These are phyloP conservation scores for Caenorhabditis uteleia DNA, from an alignment of 2,888 invertebrate species.

Conservation along the genomic window DNA sequence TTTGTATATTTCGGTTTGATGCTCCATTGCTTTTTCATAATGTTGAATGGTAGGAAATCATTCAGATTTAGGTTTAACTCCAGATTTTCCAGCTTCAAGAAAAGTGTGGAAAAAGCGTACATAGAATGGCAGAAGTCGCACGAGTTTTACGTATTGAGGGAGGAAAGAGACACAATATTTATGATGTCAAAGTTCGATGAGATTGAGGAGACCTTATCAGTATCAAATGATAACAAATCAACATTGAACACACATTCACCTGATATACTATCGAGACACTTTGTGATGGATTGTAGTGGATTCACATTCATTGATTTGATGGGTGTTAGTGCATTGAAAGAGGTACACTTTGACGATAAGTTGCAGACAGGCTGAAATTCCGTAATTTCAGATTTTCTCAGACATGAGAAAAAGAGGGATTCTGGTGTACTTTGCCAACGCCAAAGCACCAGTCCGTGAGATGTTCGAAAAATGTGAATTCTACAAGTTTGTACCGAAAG, in stretches of 20 bases:
- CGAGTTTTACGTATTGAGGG: slow-evolving; percentile 48
- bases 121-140: slow-evolving; percentile 50
- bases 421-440: slow-evolving; percentile 67
- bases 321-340: slow-evolving; percentile 68
- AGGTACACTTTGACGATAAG: slow-evolving; percentile 25
- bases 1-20: slow-evolving; percentile 73
- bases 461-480: slow-evolving; percentile 64
- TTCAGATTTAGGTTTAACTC: not conserved
- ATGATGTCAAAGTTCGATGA: slow-evolving; percentile 16
- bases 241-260: slow-evolving; percentile 5
- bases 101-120: slow-evolving; percentile 43
- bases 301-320: slow-evolving; percentile 69
- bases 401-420: slow-evolving; percentile 57
- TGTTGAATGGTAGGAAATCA: slow-evolving; percentile 64
- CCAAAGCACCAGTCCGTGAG: slow-evolving; percentile 67
- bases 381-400: slow-evolving; percentile 47
- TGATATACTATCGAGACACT: slow-evolving; percentile 53
- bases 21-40: slow-evolving; percentile 73
- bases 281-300: slow-evolving; percentile 68
- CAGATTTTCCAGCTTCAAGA: slow-evolving; percentile 46
- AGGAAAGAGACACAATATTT: slow-evolving; percentile 34
- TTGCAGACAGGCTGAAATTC: not conserved
- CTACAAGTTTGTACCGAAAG: slow-evolving; percentile 62
- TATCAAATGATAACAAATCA: not conserved
- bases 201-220: not conserved